Percentiles rank a stretch among this genome's conserved stretches.
Conservation (phyloP, 2,888 invertebrate species). For the Macrophya alboannulata region DNA sequence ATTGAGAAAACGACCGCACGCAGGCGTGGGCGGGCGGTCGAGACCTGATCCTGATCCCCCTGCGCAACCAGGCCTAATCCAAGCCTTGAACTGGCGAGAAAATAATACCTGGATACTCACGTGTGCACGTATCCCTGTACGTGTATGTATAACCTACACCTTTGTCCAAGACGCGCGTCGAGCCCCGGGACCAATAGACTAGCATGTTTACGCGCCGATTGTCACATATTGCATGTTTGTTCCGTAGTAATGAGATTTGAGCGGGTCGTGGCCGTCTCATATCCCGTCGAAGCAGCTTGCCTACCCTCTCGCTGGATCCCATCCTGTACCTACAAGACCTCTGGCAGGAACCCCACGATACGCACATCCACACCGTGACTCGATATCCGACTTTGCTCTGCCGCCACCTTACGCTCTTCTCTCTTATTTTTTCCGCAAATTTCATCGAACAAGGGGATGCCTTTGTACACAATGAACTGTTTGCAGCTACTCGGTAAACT, state of each 20-base stretch:
- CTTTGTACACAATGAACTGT: background rate
- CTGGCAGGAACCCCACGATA: background rate
- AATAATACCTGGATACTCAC: conserved; percentile 26
- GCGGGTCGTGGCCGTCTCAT: conserved; percentile 48
- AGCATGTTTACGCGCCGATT: conserved; percentile 60
- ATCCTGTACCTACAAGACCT: conserved; percentile 16
- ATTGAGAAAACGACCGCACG: conserved; percentile 51
- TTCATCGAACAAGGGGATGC: conserved; percentile 13
- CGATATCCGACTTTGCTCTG: conserved; percentile 29
- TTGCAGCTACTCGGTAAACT: conserved; percentile 8
- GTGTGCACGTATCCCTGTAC: background rate
- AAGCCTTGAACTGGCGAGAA: conserved; percentile 35
- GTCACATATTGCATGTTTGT: conserved; percentile 65
- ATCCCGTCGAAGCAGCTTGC: conserved; percentile 19
- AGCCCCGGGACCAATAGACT: conserved; percentile 53
- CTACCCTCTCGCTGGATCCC: too few species aligned
- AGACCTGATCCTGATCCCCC: conserved; percentile 30
- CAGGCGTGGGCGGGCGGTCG: conserved; percentile 45
- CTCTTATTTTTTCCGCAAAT: background rate
- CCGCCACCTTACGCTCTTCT: background rate
- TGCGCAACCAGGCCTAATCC: conserved; percentile 41
- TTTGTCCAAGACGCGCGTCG: background rate
- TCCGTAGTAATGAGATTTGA: conserved; percentile 63
- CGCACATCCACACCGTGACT: background rate
- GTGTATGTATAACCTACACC: conserved; percentile 9